Base-by-base conservation (phyloP, 2,113 vertebrate genomes). In the Indri indri region DNA sequence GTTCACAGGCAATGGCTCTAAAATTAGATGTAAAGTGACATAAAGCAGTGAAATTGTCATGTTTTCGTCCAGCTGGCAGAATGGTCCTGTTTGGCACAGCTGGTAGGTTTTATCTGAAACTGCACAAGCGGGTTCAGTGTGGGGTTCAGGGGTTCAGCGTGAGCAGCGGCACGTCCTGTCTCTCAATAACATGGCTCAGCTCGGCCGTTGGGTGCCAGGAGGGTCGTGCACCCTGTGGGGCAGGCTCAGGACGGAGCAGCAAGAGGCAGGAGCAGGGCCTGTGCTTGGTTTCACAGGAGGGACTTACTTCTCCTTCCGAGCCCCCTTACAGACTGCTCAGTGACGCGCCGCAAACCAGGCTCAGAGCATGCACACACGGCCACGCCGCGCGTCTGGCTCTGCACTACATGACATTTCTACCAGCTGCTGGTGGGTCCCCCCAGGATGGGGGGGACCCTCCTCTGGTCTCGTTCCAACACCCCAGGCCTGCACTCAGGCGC, bases 331-430 rank as follows among this genome's bases (percentile, higher is more conserved):
- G 54, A 9, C 52, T 27, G n/a, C 52, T 34, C 34, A 8, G 9
- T 59, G n/a, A 27, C 14, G 30, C 22, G 37, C 25, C n/a, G 73
- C 6, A 9, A 50, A 10, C 45, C 5, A 17, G 45, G 16, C 27
- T 74, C 5, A 14, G 23, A 2, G 13, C 1, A 16, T 25, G 10
- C 25, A 34, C 2, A 7, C 17, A 2, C 30, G 10, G 45, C 17
- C 73, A 47, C 14, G 6, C 13, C 11, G 27, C n/a, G n/a, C n/a
- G n/a, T 23, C 42, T 32, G 16, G 73, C 30, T 25, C 73, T 76
- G 7, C 17, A 42, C 6, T 4, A 47, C 0, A 7, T 32, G 73
- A 6, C 27, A 32, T 76, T 47, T 2, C 45, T 50, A 27, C 27
- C 17, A 32, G 14, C 9, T 18, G 34, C 42, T 0, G 3, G 45